Percentiles rank a stretch among this genome's conserved stretches.
Conservation (phyloP, 2,888 invertebrate genomes). For the Ypsolopha scabrella region DNA sequence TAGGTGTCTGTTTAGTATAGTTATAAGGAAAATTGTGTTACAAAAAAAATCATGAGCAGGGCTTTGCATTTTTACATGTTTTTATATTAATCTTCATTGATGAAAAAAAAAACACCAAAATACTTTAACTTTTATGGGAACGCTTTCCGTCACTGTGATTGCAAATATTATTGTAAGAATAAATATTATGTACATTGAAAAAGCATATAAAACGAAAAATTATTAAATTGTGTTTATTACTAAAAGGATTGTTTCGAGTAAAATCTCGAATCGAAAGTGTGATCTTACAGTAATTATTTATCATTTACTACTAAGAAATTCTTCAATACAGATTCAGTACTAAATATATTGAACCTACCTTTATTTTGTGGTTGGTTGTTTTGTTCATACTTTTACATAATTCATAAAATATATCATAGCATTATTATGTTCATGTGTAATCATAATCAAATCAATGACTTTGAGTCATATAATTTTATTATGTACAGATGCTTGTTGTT, state of each 20-base stretch:
- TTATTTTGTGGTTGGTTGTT: not conserved
- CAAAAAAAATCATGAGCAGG: not conserved
- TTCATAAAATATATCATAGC: no score
- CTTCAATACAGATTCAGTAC: not conserved
- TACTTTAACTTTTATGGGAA: not conserved
- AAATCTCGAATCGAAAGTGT: no score
- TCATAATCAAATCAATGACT: not conserved
- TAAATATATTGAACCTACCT: not conserved
- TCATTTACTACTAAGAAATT: no score
- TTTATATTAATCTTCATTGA: not conserved
- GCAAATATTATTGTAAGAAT: conserved; percentile 1
- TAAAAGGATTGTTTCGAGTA: no score
- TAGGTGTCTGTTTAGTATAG: conserved; percentile 8
- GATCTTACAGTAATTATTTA: no score
- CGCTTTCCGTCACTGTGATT: not conserved
- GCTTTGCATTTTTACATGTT: not conserved
- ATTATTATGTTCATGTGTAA: not conserved
- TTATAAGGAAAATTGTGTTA: no score
- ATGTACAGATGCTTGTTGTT: not conserved
- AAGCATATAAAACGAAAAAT: no score
- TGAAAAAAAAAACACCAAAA: not conserved
- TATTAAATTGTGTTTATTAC: no score
- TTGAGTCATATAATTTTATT: not conserved
- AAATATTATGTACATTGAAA: not conserved
- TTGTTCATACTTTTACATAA: no score